Evolutionary conservation across 92 coral and sea anemone genomes (phyloP).

Genomic region (Zoanthus sociatus): DNA sequence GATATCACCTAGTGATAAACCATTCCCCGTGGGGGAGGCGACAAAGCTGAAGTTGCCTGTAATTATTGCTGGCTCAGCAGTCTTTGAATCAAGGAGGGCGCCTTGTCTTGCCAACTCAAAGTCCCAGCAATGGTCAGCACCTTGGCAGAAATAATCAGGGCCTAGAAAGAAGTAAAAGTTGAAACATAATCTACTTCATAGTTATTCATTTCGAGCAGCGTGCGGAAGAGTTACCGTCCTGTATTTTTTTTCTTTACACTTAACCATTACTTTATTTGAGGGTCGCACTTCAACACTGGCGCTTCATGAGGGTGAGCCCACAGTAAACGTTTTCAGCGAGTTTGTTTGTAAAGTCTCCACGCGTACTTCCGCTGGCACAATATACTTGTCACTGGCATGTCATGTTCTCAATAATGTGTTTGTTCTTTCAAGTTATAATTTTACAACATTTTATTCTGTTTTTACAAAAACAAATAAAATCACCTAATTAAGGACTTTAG

Average conservation of each 20-base stretch:
- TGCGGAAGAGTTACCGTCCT: background rate
- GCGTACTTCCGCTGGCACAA: background rate
- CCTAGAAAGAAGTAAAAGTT: background rate
- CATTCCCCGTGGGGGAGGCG: constrained; percentile 40
- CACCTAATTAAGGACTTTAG: too few species aligned
- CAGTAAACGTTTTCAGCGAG: background rate
- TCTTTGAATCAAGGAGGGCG: constrained; percentile 37
- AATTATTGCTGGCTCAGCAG: constrained; percentile 10
- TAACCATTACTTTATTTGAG: background rate
- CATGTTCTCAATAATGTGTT: too few species aligned
- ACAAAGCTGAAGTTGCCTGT: background rate
- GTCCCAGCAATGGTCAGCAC: constrained; percentile 44
- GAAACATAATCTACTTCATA: background rate
- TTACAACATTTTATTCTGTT: too few species aligned
- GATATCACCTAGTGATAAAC: background rate
- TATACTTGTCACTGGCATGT: too few species aligned
- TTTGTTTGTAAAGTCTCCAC: background rate
- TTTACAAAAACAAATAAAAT: too few species aligned
- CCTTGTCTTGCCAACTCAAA: constrained; percentile 32
- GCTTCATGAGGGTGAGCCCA: background rate
- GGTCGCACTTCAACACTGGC: background rate
- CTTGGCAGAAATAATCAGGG: constrained; percentile 38
- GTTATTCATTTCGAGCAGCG: background rate
- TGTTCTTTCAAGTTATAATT: too few species aligned
- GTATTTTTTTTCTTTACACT: background rate